Base-by-base conservation (phyloP, 2,113 vertebrate species). In the Mormyrus iriodes region DNA sequence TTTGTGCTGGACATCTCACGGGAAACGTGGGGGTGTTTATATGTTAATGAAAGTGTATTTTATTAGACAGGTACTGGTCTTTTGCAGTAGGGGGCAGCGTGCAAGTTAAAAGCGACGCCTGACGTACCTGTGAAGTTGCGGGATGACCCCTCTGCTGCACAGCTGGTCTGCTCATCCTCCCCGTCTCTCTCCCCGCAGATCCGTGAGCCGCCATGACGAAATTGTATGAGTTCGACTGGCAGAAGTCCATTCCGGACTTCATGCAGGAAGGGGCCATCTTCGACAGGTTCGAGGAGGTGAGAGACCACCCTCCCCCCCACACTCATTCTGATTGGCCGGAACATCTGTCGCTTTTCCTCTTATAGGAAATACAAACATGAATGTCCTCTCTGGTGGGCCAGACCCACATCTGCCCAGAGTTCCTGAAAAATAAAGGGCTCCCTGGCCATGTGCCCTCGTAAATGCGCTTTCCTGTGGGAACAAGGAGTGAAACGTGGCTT, bases 211-310 rank as follows among this genome's bases (percentile, higher is more conserved):
- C 95, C 95, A 99, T 99, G 98, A 98, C 98, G 52, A 99, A 99
- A 94, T 97, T 97, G 79, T 99, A 99, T 31, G 97, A 98, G 94
- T 99, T 99, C 94, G 97, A 99, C 95, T 99, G 98, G 98, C 98
- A 99, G 96, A 99, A 98, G 94, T 95, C 96, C 91, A 96, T 99
- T 91, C 97, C 98, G 39, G 96, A 95, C 89, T 99, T 99, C 94
- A 94, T 99, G 95, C 98, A 99, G 94, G 97, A 99, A 89, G 98
- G 98, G 89, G 95, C 97, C 85, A 94, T 96, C 91, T 99, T 99
- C 86, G 98, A 99, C 93, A 96, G 98, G 95, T 98, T 97, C 0
- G 98, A 99, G 93, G 98, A 99, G 97, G 98, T 99, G 97, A 97
- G 93, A 84, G 73, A 58, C 27, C 0, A 53, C 13, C 35, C 13